A percentile compares a stretch with the other conserved stretches of the same genome.
These are phyloP conservation scores for Plumapathes pennacea DNA, from an alignment of 92 coral and sea anemone species.

Conservation along the genomic window DNA sequence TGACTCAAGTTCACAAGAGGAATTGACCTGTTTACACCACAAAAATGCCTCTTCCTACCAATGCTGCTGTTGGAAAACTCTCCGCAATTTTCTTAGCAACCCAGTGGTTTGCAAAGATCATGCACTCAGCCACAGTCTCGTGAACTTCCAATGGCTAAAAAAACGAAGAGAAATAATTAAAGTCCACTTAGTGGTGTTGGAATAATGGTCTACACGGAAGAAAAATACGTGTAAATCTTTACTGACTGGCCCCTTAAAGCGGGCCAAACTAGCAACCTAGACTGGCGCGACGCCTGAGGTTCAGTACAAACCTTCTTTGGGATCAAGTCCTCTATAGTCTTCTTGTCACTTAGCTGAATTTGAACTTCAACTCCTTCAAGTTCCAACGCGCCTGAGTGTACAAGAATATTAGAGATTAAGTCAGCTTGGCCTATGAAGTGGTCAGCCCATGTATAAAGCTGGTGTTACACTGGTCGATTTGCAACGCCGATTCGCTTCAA, in stretches of 20 bases:
- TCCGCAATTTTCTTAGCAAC: slow-evolving; percentile 87
- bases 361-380: slow-evolving; percentile 79
- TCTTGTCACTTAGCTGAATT: slow-evolving; percentile 74
- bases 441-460: background rate
- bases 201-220: background rate
- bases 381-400: slow-evolving; percentile 77
- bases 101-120: slow-evolving; percentile 95
- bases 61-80: slow-evolving; percentile 66
- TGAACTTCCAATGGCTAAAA: slow-evolving; percentile 83
- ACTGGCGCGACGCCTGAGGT: background rate
- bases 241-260: too few relatives aligned
- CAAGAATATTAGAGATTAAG: too few relatives aligned
- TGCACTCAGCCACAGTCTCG: slow-evolving; percentile 90
- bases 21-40: background rate
- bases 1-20: background rate
- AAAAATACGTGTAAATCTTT: background rate
- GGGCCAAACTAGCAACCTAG: background rate
- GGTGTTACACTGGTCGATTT: too few relatives aligned
- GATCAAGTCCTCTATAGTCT: slow-evolving; percentile 67
- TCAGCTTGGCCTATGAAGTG: too few relatives aligned
- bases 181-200: background rate
- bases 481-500: too few relatives aligned
- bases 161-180: background rate
- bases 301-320: slow-evolving; percentile 67
- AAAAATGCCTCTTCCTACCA: slow-evolving; percentile 51